phyloP scores from a whole-genome alignment of 2,888 invertebrate genomes.

The Drosophila borealis region DNA sequence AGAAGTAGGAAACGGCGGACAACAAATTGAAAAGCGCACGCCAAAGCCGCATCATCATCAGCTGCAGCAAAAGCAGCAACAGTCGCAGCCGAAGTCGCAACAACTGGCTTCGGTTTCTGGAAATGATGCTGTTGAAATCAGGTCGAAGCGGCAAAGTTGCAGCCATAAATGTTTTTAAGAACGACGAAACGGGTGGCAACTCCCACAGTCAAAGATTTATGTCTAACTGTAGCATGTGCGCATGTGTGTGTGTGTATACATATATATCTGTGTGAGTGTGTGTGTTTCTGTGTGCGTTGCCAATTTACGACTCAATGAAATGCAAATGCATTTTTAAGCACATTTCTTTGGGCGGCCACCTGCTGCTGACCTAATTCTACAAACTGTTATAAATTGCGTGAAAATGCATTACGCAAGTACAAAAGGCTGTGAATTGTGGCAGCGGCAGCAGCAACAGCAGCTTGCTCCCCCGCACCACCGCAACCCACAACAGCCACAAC shows the following conservation, averaged over 20 bases:
- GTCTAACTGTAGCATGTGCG: slow-evolving; percentile 40
- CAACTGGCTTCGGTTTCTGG: slow-evolving; percentile 51
- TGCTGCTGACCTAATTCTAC: slow-evolving; percentile 66
- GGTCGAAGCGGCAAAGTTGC: slow-evolving; percentile 58
- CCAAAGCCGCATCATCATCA: slow-evolving; percentile 78
- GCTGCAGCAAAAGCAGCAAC: slow-evolving; percentile 25
- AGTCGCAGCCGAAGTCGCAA: slow-evolving; percentile 1
- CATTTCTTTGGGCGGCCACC: slow-evolving; percentile 58
- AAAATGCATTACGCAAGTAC: slow-evolving; percentile 79
- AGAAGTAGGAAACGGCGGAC: slow-evolving; percentile 57
- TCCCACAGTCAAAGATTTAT: slow-evolving; percentile 75
- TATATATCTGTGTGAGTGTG: slow-evolving; percentile 8
- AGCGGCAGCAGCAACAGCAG: slow-evolving; percentile 22
- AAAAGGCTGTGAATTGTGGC: slow-evolving; percentile 78
- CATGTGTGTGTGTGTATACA: slow-evolving; percentile 6
- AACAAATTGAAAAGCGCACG: slow-evolving; percentile 78
- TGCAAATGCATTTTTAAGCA: slow-evolving; percentile 67
- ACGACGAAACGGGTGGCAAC: slow-evolving; percentile 56
- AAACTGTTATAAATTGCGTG: slow-evolving; percentile 78
- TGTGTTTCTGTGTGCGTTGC: slow-evolving; percentile 55
- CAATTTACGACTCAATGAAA: slow-evolving; percentile 77
- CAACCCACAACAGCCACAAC: slow-evolving; percentile 22
- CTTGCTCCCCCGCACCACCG: neutral
- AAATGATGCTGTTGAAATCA: slow-evolving; percentile 58
- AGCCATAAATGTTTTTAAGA: slow-evolving; percentile 51